Base-by-base conservation (phyloP, 1,140 invertebrate genomes). In the Saxidomus purpurata region DNA sequence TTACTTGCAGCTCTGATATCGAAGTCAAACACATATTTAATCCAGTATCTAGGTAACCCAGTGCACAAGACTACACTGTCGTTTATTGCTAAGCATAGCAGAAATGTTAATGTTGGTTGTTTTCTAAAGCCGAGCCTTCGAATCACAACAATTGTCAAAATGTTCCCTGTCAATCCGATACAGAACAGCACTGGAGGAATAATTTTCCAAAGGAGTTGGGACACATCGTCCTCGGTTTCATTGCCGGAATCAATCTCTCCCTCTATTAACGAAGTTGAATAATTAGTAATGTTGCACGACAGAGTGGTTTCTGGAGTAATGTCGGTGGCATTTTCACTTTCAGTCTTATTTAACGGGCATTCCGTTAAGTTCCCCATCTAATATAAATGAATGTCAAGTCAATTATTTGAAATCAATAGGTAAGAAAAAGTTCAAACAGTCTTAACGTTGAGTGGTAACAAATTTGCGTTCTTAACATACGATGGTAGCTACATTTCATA, bases 1-100 rank as follows among this genome's bases (percentile, higher is more conserved):
- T 89, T 31, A 43, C 86, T 90, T 13, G 90, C 11, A 19, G 61
- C 71, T 38, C 92, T 67, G 15, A 94, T 61, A 77, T 95, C 93
- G 15, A 77, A 83, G 11, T 92, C 43, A 61, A 93, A 92, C 6
- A 84, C 40, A 28, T 93, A 67, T 9, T 52, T 3, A 61, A 92
- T 88, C 92, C 91, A 93, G 67, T 93, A 91, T 3, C 92, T 59
- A 13, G 88, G 40, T 19, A 93, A 85, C n/a, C 92, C 93, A 0
- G 89, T 86, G 61, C 85, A 90, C 19, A 93, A 79, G 6, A 93
- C 91, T 0, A 92, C 59, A 25, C 80, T 89, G 71, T 94, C 93
- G 19, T 82, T 85, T 15, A 93, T 36, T 0, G 93, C 92, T 9
- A 94, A 74, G 25, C 89, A 67, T 17, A 87, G 63, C 25, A 92